These are phyloP conservation scores for Tipula confusa DNA, from an alignment of 2,888 invertebrate species.

Conservation along the genomic window DNA sequence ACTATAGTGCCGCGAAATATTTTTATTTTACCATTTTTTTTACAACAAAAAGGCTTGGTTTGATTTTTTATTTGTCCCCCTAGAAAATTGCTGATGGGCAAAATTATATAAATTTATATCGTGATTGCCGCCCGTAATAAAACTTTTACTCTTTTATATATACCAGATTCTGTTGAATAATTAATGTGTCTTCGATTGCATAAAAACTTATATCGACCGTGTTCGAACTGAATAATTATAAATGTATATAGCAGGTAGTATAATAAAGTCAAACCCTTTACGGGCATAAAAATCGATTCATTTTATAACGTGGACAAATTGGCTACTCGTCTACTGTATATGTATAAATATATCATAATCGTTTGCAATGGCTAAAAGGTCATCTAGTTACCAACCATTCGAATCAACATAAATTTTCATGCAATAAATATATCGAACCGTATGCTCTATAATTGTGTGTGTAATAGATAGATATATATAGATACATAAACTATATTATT, in stretches of 20 bases:
- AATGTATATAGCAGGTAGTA: neutral
- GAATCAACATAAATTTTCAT: neutral
- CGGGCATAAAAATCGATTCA: neutral
- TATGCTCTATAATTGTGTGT: neutral
- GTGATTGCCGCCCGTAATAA: neutral
- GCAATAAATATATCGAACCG: slow-evolving; percentile 25
- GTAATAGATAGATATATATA: neutral
- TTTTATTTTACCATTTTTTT: too few species aligned
- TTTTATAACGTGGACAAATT: neutral
- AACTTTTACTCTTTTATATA: neutral
- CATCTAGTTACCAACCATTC: neutral
- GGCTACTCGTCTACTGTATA: neutral
- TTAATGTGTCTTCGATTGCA: neutral
- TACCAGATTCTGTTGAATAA: neutral
- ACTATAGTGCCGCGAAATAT: too few species aligned
- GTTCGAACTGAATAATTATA: neutral
- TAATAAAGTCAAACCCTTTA: neutral
- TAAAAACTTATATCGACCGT: neutral
- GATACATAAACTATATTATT: neutral
- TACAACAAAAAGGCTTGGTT: too few species aligned
- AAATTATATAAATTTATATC: neutral
- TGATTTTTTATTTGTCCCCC: neutral
- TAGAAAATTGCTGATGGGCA: neutral
- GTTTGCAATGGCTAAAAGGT: neutral
- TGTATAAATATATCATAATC: neutral